Conservation (phyloP, 2,113 vertebrate species). For the Donacobius atricapilla region DNA sequence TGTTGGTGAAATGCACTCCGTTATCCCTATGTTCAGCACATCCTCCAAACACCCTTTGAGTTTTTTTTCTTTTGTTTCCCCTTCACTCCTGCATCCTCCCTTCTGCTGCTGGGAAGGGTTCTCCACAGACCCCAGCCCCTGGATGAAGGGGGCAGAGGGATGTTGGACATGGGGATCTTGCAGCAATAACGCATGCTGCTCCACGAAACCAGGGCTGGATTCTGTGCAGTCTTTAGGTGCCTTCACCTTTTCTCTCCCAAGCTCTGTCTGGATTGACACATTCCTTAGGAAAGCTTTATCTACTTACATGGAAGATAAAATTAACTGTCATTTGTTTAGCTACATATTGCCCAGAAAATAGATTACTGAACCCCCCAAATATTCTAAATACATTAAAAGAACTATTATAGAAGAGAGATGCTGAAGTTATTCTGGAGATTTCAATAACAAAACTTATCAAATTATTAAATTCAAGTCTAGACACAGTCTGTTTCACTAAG, state of each 20-base stretch:
- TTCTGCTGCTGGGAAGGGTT: neutral
- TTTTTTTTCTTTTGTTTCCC: neutral
- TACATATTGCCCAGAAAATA: neutral
- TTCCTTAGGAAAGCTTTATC: neutral
- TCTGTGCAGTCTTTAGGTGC: neutral
- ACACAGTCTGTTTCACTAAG: constrained; percentile 3
- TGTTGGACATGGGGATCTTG: rapidly evolving
- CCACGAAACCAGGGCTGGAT: neutral
- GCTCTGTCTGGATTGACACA: neutral
- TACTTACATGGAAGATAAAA: neutral
- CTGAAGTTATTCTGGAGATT: neutral
- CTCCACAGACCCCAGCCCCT: too few species aligned
- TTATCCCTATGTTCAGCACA: rapidly evolving
- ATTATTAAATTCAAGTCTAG: constrained; percentile 52
- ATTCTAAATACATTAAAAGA: neutral
- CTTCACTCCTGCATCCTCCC: neutral
- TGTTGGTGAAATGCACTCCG: neutral
- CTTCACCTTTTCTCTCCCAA: neutral
- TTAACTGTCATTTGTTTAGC: neutral
- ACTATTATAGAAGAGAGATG: neutral
- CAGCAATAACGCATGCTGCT: neutral
- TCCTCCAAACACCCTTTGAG: rapidly evolving
- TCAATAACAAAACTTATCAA: constrained; percentile 4
- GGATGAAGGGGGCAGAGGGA: rapidly evolving
- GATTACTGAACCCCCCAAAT: neutral